Base-by-base conservation (phyloP, 2,888 invertebrate genomes). In the Amiota minor region DNA sequence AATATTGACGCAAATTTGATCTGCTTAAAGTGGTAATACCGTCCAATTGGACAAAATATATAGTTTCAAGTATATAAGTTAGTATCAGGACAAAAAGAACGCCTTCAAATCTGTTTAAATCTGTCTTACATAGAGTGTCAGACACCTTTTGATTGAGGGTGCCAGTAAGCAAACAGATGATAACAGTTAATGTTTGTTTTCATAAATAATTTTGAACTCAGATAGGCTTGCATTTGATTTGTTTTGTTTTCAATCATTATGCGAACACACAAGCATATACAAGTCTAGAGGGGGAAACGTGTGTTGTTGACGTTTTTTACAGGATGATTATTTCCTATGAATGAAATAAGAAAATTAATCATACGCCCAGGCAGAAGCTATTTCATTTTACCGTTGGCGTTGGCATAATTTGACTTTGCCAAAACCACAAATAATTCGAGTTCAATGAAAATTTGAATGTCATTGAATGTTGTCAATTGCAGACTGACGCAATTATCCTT, bases 1-100 rank as follows among this genome's bases (percentile, higher is more conserved):
- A 67, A 67, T 67, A 67, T 67, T 67, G 16, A 49, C 20, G 67
- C 49, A 67, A 20, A 67, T 49, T 67, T 49, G 14, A 18, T 50
- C 12, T 20, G 20, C 23, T 67, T 49, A 49, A 46, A 1, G 67
- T n/a, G 45, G 50, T 45, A 62, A 12, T 9, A 14, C 35, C 14
- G 4, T 45, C 62, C 62, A 16, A 62, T 12, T 14, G 45, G 35
- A 20, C 20, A 10, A 20, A 45, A 35, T 35, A n/a, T 12, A 45
- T 62, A 62, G 62, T 62, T 62, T 16, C 59, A 59, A 6, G 62
- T 45, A 62, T 62, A 3, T 35, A 35, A 35, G 6, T n/a, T 18
- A 61, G 12, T 35, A 62, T 18, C 35, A 18, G 16, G 11, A 59
- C 59, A 18, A 14, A 10, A 59, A 18, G 4, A n/a, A 59, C 59